Percentiles rank a stretch among this genome's conserved stretches.
These are phyloP conservation scores for Melanocharis versteri DNA, from an alignment of 2,113 vertebrate species.

Conservation along the genomic window DNA sequence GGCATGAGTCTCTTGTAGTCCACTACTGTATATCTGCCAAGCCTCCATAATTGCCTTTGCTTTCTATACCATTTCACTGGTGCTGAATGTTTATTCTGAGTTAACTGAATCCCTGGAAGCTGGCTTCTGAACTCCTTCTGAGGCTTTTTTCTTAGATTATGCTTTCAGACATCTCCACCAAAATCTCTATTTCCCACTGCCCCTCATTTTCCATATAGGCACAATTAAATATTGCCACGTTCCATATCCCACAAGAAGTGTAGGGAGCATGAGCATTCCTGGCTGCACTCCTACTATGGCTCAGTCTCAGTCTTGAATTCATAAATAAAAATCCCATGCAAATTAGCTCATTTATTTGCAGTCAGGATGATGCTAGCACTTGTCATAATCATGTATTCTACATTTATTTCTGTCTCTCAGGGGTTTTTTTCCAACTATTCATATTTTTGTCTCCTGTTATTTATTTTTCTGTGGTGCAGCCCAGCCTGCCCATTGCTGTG, in stretches of 20 bases:
- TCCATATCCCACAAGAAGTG: not conserved
- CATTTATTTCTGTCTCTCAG: constrained; percentile 43
- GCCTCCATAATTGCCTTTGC: not conserved
- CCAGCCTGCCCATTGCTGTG: constrained; percentile 31
- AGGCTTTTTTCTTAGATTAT: not conserved
- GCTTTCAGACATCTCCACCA: not conserved
- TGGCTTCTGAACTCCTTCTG: not conserved
- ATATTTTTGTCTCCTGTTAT: constrained; percentile 51
- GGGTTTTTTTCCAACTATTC: not conserved
- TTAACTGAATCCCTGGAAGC: not conserved
- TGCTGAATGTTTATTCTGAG: not conserved
- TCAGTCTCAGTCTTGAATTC: constrained; percentile 52
- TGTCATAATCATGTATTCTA: constrained; percentile 28
- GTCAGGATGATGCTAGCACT: constrained; percentile 7
- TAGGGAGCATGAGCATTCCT: not conserved
- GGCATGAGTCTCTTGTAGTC: not conserved
- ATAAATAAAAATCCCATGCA: constrained; percentile 60
- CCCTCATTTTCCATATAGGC: not conserved
- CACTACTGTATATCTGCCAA: not conserved
- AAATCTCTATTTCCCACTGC: not conserved
- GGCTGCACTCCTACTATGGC: not conserved
- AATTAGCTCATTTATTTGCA: constrained; percentile 35
- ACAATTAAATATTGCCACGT: not conserved
- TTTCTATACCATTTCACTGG: not conserved
- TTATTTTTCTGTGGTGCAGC: not conserved